phyloP scores from a whole-genome alignment of 2,797 vertebrate genomes.

The Parauchenoglanis punctatus region DNA sequence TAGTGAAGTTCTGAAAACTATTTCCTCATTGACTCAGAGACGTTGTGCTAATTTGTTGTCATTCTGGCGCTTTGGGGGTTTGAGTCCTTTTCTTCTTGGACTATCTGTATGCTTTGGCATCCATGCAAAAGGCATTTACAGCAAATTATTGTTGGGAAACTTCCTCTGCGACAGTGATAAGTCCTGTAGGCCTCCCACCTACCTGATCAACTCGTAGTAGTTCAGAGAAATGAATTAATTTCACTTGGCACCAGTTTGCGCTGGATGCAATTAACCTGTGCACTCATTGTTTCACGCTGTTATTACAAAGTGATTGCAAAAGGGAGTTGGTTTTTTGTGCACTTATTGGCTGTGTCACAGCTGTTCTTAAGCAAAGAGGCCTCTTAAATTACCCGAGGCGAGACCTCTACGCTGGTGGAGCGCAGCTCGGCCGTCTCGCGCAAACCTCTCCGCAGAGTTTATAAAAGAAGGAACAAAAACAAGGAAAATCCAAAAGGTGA shows the following conservation, averaged over 20 bases:
- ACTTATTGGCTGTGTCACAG: conserved; percentile 57
- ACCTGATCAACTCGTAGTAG: conserved; percentile 43
- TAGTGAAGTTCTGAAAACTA: not conserved
- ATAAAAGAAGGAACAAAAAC: conserved; percentile 39
- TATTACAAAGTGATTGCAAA: conserved; percentile 54
- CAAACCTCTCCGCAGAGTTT: conserved; percentile 51
- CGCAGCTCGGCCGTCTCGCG: conserved; percentile 49
- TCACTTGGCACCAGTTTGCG: conserved; percentile 54
- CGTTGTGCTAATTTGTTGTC: conserved; percentile 5
- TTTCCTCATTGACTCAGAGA: not conserved
- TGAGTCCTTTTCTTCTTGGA: conserved; percentile 6
- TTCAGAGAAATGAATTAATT: conserved; percentile 50
- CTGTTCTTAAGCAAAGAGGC: conserved; percentile 63
- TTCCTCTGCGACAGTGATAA: conserved; percentile 16
- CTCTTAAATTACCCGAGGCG: conserved; percentile 61
- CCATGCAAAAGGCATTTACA: conserved; percentile 2
- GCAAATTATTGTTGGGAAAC: conserved; percentile 4
- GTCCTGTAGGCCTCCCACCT: conserved; percentile 35
- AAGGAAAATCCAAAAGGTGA: conserved; percentile 55
- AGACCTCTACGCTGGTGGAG: conserved; percentile 57
- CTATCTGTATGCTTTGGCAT: conserved; percentile 3
- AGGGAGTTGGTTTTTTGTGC: conserved; percentile 48
- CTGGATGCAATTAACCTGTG: conserved; percentile 57
- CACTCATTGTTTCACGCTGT: conserved; percentile 56
- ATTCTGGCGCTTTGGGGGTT: conserved; percentile 20